Percentiles rank a stretch among this genome's conserved stretches.
These are phyloP conservation scores for Brachyptera putata DNA, from an alignment of 2,888 invertebrate genomes.

Conservation along the genomic window DNA sequence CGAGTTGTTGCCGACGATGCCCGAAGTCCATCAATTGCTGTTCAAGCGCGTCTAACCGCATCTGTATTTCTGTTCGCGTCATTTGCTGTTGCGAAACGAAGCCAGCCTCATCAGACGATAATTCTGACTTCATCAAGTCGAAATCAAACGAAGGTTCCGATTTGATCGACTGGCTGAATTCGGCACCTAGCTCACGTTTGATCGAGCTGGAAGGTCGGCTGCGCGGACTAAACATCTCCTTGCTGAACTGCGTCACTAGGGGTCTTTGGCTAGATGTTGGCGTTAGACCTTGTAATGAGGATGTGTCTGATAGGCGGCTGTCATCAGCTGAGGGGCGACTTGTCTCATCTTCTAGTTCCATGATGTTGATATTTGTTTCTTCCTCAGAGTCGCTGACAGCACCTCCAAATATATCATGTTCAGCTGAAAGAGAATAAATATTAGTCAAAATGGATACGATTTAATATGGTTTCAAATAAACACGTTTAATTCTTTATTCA, in stretches of 20 bases:
- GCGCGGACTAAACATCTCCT: slow-evolving; percentile 53
- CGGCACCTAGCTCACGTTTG: slow-evolving; percentile 6
- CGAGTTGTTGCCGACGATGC: slow-evolving; percentile 69
- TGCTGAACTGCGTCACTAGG: slow-evolving; percentile 57
- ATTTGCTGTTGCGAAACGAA: slow-evolving; percentile 1
- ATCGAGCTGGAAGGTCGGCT: neutral
- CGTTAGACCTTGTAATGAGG: slow-evolving; percentile 43
- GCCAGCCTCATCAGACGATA: slow-evolving; percentile 24
- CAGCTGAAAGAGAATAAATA: slow-evolving; percentile 49
- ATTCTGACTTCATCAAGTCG: slow-evolving; percentile 26
- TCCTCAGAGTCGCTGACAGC: slow-evolving; percentile 89
- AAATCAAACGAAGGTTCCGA: slow-evolving; percentile 27
- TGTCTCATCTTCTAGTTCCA: slow-evolving; percentile 68
- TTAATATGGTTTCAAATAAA: no score
- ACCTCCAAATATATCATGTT: slow-evolving; percentile 88
- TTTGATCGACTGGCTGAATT: slow-evolving; percentile 21
- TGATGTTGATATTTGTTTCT: slow-evolving; percentile 57
- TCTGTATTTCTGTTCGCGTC: neutral
- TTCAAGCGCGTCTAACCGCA: slow-evolving; percentile 65
- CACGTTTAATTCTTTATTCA: neutral
- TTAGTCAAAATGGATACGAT: no score
- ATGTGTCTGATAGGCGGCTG: slow-evolving; percentile 64
- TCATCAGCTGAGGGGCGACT: slow-evolving; percentile 71
- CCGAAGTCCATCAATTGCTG: slow-evolving; percentile 71
- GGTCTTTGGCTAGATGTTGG: slow-evolving; percentile 35